Evolutionary conservation across 2,888 invertebrate genomes (phyloP), one percentile per base, ranked within the genome.

Genomic region (Copidosoma aretas): DNA sequence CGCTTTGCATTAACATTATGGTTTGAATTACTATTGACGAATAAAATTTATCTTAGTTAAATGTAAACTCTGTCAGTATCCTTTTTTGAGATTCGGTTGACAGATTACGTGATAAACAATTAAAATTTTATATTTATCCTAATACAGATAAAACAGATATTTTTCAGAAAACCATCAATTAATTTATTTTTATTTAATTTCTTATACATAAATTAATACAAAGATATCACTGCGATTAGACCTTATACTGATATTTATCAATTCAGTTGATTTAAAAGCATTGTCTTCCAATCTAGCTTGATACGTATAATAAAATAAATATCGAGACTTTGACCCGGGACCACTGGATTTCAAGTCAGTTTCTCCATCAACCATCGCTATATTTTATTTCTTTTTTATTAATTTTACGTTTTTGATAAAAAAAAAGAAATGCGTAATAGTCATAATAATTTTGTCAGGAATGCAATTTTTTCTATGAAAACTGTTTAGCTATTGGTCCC

Each of bases 401-500:
- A n/a, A n/a, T n/a, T 32, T 32, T 32, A 32, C 32, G 32, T 32
- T 32, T 32, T 32, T 32, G 32, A 17, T 54, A 68, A 51, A 22
- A 24, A 32, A 22, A 51, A 22, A 32, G 58, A 62, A 66, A 54
- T 65, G 51, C 57, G 51, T 43, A 60, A 67, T 66, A 49, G 19
- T 25, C n/a, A n/a, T n/a, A 32, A 14, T 19, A 41, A 32, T 69
- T 5, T 32, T 51, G 51, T 60, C 43, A 21, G 71, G 59, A 71
- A 67, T 67, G 58, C 67, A 67, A 14, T 63, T 63, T 58, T 43
- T 22, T 15, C 10, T 52, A 52, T 62, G 39, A n/a, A n/a, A 68
- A 49, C 39, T 51, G 61, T 67, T 52, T 58, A 71, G 49, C 52
- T 71, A 52, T 68, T 71, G 71, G 71, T 68, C 71, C 71, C 71